These are phyloP conservation scores for Ecdyonurus torrentis DNA, from an alignment of 2,888 invertebrate genomes.

Conservation along the genomic window DNA sequence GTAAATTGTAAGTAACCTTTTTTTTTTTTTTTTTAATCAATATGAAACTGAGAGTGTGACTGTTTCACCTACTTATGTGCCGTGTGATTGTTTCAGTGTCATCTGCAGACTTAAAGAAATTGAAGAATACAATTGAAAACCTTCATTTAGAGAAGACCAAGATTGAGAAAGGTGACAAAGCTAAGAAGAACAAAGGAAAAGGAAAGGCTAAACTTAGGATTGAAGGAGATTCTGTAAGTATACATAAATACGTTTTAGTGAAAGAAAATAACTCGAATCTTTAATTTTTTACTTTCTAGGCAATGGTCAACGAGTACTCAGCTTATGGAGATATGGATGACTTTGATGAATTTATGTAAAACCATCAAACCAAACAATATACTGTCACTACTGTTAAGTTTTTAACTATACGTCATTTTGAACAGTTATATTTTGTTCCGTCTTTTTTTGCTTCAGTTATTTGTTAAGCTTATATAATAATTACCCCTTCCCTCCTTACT, in stretches of 20 bases:
- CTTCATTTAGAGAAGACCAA: slow-evolving; percentile 77
- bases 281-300: slow-evolving; percentile 34
- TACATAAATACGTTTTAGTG: too few species aligned
- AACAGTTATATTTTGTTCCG: too few species aligned
- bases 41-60: neutral
- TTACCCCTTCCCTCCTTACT: too few species aligned
- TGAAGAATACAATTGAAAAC: slow-evolving; percentile 68
- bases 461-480: too few species aligned
- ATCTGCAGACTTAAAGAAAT: slow-evolving; percentile 63
- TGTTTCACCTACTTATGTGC: slow-evolving; percentile 10
- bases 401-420: too few species aligned
- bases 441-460: too few species aligned
- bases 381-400: too few species aligned
- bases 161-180: slow-evolving; percentile 63
- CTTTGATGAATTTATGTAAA: slow-evolving; percentile 68
- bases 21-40: too few species aligned
- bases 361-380: too few species aligned
- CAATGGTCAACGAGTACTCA: slow-evolving; percentile 46
- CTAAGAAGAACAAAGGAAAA: slow-evolving; percentile 58
- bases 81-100: slow-evolving; percentile 41
- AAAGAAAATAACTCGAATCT: too few species aligned
- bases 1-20: slow-evolving; percentile 47
- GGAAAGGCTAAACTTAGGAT: slow-evolving; percentile 64
- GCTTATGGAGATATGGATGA: slow-evolving; percentile 48
- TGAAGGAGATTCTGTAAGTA: slow-evolving; percentile 58